phyloP scores from a whole-genome alignment of 2,113 vertebrate species.

The Cavia porcellus region DNA sequence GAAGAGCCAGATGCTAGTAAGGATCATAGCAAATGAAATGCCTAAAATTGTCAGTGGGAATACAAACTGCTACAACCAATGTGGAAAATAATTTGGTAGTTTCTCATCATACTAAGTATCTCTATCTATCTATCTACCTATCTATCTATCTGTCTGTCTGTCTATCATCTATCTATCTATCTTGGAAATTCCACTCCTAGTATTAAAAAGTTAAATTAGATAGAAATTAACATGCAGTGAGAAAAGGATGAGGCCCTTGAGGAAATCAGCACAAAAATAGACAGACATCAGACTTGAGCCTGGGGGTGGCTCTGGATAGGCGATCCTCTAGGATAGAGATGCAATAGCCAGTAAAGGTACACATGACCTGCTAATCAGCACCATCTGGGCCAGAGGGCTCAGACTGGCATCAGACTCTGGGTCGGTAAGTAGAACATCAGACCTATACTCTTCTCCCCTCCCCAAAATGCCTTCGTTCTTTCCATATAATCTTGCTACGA shows the following conservation, averaged over 20 bases:
- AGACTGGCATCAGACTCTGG: background rate
- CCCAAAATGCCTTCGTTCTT: background rate
- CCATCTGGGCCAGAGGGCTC: background rate
- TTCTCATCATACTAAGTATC: constrained; percentile 7
- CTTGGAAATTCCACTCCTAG: background rate
- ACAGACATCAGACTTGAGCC: background rate
- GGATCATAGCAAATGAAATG: background rate
- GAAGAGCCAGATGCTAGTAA: background rate
- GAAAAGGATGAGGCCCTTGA: background rate
- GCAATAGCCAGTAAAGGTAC: background rate
- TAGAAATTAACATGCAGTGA: background rate
- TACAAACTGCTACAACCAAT: background rate
- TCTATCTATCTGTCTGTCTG: background rate
- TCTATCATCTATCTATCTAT: background rate
- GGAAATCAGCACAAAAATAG: background rate
- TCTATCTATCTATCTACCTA: too few species aligned
- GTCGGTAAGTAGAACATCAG: background rate
- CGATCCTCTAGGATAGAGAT: background rate
- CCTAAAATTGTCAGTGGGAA: background rate
- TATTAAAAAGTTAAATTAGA: background rate
- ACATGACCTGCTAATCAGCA: background rate
- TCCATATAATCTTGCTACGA: background rate
- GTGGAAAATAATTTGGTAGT: constrained; percentile 1
- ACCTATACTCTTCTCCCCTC: background rate
- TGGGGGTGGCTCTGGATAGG: background rate